phyloP scores from a whole-genome alignment of 2,888 invertebrate species.

The Trichopria drosophilae region DNA sequence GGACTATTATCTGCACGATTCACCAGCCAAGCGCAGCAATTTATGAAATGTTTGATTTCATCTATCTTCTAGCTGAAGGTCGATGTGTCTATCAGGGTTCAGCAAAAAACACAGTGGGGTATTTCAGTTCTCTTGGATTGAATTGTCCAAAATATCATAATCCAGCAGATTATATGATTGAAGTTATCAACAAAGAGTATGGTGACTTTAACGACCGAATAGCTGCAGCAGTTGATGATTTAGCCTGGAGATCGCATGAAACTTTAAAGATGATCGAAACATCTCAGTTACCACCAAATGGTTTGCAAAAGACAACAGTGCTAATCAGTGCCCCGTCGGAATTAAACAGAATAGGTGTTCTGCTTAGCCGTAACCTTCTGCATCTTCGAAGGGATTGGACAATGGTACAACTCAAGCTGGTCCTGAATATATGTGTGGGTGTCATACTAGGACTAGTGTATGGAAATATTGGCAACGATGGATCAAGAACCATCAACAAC shows the following conservation, averaged over 20 bases:
- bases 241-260: slow-evolving; percentile 61
- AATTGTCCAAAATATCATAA: slow-evolving; percentile 95
- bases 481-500: slow-evolving; percentile 73
- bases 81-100: slow-evolving; percentile 86
- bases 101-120: slow-evolving; percentile 78
- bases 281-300: slow-evolving; percentile 69
- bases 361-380: slow-evolving; percentile 67
- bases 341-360: slow-evolving; percentile 66
- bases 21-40: slow-evolving; percentile 92
- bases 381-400: slow-evolving; percentile 83
- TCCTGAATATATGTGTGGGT: slow-evolving; percentile 70
- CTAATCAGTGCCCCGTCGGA: slow-evolving; percentile 66
- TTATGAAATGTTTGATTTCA: slow-evolving; percentile 87
- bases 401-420: slow-evolving; percentile 71
- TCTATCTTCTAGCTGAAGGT: slow-evolving; percentile 86
- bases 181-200: slow-evolving; percentile 85
- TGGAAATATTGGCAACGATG: slow-evolving; percentile 70
- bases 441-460: slow-evolving; percentile 71
- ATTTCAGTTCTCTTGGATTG: slow-evolving; percentile 75
- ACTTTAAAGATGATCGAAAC: slow-evolving; percentile 62
- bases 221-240: slow-evolving; percentile 62
- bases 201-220: slow-evolving; percentile 75
- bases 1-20: slow-evolving; percentile 92
- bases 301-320: slow-evolving; percentile 44
- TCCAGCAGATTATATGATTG: slow-evolving; percentile 91